Conservation (phyloP, 2,888 invertebrate species). For the Microctonus hyperodae region DNA sequence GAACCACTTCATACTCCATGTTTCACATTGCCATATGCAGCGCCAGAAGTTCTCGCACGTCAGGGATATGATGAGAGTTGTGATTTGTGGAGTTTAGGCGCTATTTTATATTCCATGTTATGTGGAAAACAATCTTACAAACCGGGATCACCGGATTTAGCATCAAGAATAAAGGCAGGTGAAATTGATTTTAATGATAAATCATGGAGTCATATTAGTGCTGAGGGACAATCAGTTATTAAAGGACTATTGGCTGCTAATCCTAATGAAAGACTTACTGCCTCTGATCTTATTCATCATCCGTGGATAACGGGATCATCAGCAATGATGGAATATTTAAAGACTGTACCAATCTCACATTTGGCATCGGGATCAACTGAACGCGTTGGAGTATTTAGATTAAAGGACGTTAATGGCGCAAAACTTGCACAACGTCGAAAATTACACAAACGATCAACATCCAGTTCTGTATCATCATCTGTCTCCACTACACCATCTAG, state of each 20-base stretch:
- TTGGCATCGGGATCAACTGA: constrained; percentile 69
- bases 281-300: constrained; percentile 72
- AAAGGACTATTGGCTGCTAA: constrained; percentile 81
- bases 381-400: constrained; percentile 74
- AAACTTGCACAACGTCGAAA: constrained; percentile 75
- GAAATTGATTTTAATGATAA: constrained; percentile 78
- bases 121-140: constrained; percentile 90
- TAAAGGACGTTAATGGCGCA: constrained; percentile 76
- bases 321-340: background rate
- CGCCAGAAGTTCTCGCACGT: constrained; percentile 86
- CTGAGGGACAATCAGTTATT: constrained; percentile 78
- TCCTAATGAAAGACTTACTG: constrained; percentile 74
- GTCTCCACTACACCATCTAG: constrained; percentile 60
- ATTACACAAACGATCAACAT: constrained; percentile 68
- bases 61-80: constrained; percentile 90
- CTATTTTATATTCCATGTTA: constrained; percentile 87
- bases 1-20: constrained; percentile 82
- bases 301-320: constrained; percentile 68
- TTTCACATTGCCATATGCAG: constrained; percentile 93
- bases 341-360: constrained; percentile 13
- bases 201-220: constrained; percentile 78
- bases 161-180: constrained; percentile 81
- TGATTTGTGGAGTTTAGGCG: constrained; percentile 96
- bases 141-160: constrained; percentile 74
- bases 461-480: constrained; percentile 62